phyloP scores from a whole-genome alignment of 2,888 invertebrate species.

The Synanthedon vespiformis region DNA sequence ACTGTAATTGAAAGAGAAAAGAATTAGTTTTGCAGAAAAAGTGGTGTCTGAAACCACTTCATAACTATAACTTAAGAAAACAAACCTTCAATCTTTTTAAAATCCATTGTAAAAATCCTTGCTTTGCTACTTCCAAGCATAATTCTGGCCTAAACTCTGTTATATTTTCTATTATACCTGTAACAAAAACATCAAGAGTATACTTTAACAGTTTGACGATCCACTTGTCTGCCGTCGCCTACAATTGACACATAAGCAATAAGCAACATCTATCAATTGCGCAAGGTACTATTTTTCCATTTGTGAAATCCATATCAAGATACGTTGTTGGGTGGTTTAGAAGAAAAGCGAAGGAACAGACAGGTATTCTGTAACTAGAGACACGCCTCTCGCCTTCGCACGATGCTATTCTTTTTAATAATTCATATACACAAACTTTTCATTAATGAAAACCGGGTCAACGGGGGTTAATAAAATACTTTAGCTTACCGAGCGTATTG shows the following conservation, averaged over 20 bases:
- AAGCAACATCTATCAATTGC: no score
- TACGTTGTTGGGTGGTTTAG: no score
- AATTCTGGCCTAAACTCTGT: constrained; percentile 90
- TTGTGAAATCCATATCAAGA: no score
- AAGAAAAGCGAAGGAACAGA: background rate
- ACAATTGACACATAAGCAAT: no score
- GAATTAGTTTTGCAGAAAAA: background rate
- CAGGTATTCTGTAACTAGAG: no score
- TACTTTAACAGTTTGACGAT: no score
- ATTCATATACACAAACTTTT: background rate
- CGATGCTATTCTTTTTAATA: constrained; percentile 54
- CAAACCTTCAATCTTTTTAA: constrained; percentile 84
- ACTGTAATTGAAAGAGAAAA: constrained; percentile 20
- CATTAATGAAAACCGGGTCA: background rate
- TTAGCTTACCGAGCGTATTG: constrained; percentile 81
- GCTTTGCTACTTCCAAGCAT: constrained; percentile 86
- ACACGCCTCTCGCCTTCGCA: background rate
- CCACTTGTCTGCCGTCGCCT: no score
- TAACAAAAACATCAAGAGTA: constrained; percentile 10
- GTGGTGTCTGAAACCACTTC: background rate
- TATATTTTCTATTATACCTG: constrained; percentile 94
- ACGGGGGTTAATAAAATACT: background rate
- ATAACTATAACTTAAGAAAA: background rate
- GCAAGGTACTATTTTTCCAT: no score
- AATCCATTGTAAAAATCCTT: constrained; percentile 93